Percentiles rank a stretch among this genome's conserved stretches.
These are phyloP conservation scores for Cephus pygmeus DNA, from an alignment of 2,888 invertebrate species.

Conservation along the genomic window DNA sequence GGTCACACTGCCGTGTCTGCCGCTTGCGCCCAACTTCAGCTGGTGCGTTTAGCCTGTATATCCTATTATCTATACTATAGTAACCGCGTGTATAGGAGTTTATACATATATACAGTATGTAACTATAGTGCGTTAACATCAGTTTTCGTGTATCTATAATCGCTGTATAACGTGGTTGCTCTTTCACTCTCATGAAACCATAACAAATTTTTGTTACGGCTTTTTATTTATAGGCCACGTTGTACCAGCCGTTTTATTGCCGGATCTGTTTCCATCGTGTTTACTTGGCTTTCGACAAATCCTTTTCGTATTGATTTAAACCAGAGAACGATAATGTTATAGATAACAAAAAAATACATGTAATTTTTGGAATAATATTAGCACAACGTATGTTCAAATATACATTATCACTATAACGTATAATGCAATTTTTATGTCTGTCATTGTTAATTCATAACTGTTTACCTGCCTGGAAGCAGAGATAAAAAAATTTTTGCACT, in stretches of 20 bases:
- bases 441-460: background rate
- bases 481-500: too few relatives aligned
- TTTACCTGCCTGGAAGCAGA: too few relatives aligned
- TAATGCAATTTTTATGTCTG: background rate
- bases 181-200: background rate
- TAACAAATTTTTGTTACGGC: background rate
- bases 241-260: background rate
- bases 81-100: background rate
- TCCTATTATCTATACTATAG: background rate
- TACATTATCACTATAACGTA: background rate
- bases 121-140: background rate
- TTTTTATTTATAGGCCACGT: background rate
- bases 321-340: background rate
- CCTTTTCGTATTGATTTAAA: background rate
- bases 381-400: background rate
- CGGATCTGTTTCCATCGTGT: background rate
- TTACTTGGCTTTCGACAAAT: background rate
- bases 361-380: background rate
- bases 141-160: background rate
- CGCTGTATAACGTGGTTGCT: background rate
- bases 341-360: background rate
- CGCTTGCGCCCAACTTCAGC: too few relatives aligned
- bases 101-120: background rate
- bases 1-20: too few relatives aligned
- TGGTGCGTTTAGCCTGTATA: background rate